Conservation (phyloP, 2,888 invertebrate species). For the Acanthosoma haemorrhoidale region DNA sequence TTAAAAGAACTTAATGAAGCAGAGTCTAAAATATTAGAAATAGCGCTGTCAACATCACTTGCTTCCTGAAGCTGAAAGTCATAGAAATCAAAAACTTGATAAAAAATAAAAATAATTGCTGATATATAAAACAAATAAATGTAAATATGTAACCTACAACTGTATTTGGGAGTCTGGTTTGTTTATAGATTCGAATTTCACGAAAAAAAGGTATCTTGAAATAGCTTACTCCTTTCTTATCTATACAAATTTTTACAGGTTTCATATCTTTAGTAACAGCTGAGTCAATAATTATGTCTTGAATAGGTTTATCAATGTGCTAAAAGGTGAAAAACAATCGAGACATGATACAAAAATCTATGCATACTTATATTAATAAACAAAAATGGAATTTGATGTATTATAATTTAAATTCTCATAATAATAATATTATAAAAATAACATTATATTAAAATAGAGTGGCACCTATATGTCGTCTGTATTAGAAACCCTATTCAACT, state of each 20-base stretch:
- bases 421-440: background rate
- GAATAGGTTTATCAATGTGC: slow-evolving; percentile 52
- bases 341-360: background rate
- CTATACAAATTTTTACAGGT: slow-evolving; percentile 49
- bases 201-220: slow-evolving; percentile 43
- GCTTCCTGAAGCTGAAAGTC: background rate
- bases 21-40: background rate
- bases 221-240: slow-evolving; percentile 49
- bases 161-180: slow-evolving; percentile 32
- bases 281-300: slow-evolving; percentile 51
- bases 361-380: background rate
- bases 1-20: background rate
- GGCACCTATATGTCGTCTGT: too few relatives aligned
- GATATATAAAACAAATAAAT: background rate
- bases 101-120: background rate
- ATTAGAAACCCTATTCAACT: too few relatives aligned
- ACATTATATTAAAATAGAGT: background rate
- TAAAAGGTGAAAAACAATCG: slow-evolving; percentile 42
- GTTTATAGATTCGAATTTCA: slow-evolving; percentile 40
- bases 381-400: background rate
- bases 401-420: background rate
- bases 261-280: background rate
- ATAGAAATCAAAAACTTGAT: background rate
- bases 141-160: slow-evolving; percentile 35
- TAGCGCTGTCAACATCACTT: background rate